A percentile compares a stretch with the other conserved stretches of the same genome.
phyloP scores from a whole-genome alignment of 2,888 invertebrate species.

The Agrypnus murinus region DNA sequence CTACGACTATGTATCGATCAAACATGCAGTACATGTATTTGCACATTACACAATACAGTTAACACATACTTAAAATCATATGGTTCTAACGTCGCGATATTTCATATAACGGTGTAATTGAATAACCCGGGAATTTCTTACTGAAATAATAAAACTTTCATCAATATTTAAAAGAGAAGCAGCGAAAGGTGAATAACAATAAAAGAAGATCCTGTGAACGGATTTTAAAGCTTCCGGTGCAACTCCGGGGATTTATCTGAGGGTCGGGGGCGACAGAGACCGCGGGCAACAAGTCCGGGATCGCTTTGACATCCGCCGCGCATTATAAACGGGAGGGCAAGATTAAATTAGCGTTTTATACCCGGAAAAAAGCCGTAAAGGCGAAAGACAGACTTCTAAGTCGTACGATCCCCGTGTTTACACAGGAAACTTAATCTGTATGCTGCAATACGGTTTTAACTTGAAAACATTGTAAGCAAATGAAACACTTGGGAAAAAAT shows the following conservation, averaged over 20 bases:
- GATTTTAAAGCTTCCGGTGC: conserved; percentile 66
- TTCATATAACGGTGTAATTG: no score
- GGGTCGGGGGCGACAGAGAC: conserved; percentile 63
- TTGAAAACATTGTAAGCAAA: conserved; percentile 49
- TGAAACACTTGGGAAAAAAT: conserved; percentile 48
- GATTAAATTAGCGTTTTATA: conserved; percentile 66
- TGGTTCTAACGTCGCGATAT: no score
- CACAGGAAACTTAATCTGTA: conserved; percentile 56
- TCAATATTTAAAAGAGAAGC: conserved; percentile 32
- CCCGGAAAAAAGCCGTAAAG: conserved; percentile 61
- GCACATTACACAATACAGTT: no score
- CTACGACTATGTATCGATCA: no score
- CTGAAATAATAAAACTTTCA: conserved; percentile 21
- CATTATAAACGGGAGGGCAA: conserved; percentile 60
- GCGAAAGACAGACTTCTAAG: conserved; percentile 58
- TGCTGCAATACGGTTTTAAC: conserved; percentile 49
- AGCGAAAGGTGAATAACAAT: conserved; percentile 63
- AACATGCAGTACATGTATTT: no score
- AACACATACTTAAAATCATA: no score
- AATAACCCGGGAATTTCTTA: no score
- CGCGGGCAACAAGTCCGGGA: conserved; percentile 67
- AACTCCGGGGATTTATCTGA: conserved; percentile 63
- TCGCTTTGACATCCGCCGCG: conserved; percentile 61
- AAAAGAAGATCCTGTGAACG: conserved; percentile 63
- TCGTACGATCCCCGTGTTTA: conserved; percentile 56